Conservation (phyloP, 2,888 invertebrate species). For the Rhopalosiphum nymphaeae region DNA sequence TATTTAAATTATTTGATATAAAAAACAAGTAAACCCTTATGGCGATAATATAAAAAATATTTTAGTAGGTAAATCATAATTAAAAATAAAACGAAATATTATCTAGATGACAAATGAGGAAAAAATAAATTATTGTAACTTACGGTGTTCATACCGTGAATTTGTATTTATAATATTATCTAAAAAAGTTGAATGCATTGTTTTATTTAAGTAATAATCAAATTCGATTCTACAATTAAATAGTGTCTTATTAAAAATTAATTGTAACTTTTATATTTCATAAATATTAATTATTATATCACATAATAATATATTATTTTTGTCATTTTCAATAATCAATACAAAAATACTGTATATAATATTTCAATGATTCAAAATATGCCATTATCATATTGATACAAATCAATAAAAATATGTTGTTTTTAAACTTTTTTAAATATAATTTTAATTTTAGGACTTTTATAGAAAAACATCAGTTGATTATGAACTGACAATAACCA, state of each 20-base stretch:
- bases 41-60: not conserved
- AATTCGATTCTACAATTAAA: not conserved
- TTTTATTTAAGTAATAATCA: not conserved
- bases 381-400: not conserved
- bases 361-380: not conserved
- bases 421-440: too few species aligned
- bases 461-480: too few species aligned
- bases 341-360: not conserved
- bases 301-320: not conserved
- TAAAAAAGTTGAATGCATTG: not conserved
- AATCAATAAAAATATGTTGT: not conserved
- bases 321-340: not conserved
- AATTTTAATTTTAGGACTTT: too few species aligned
- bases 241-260: not conserved
- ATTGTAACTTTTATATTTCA: not conserved
- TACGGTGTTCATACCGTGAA: rapidly evolving
- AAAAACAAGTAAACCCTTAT: not conserved
- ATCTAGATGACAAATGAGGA: not conserved
- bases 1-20: not conserved
- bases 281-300: not conserved
- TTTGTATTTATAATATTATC: rapidly evolving
- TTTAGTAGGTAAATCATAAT: too few species aligned
- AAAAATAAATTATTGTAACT: not conserved
- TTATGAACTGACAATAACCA: too few species aligned
- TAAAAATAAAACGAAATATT: not conserved